These are phyloP conservation scores for Catamblyrhynchus diadema DNA, from an alignment of 2,797 vertebrate genomes.

Conservation along the genomic window DNA sequence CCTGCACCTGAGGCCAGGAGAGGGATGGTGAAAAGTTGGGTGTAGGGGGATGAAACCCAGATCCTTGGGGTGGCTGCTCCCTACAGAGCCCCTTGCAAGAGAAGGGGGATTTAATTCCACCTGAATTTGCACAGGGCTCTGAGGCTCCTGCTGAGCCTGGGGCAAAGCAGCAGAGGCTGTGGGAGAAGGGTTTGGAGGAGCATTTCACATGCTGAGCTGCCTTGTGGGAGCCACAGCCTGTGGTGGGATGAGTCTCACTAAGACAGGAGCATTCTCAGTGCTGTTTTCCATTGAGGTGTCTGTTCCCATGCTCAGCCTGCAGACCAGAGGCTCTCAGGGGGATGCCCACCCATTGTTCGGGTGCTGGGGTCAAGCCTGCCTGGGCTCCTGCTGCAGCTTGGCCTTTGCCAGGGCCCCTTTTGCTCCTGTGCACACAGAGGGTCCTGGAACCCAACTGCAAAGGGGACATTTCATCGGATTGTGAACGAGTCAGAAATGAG, in stretches of 20 bases:
- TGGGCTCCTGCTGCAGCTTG: background rate
- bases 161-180: background rate
- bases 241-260: background rate
- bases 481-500: background rate
- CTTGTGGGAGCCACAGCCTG: background rate
- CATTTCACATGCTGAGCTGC: background rate
- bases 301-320: background rate
- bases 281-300: background rate
- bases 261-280: background rate
- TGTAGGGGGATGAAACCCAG: background rate
- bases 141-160: background rate
- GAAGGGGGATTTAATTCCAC: background rate
- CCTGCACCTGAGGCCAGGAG: accelerated
- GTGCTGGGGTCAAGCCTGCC: background rate
- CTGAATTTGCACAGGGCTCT: background rate
- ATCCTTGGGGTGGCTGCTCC: background rate
- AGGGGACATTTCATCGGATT: background rate
- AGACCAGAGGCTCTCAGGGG: background rate
- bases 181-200: background rate
- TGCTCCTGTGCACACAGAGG: background rate
- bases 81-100: background rate
- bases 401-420: background rate
- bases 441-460: background rate
- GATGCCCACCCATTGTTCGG: background rate
- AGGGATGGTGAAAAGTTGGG: background rate